Evolutionary conservation across 2,113 vertebrate species (phyloP).

Genomic region (Pseudolaguvia tuberculata): DNA sequence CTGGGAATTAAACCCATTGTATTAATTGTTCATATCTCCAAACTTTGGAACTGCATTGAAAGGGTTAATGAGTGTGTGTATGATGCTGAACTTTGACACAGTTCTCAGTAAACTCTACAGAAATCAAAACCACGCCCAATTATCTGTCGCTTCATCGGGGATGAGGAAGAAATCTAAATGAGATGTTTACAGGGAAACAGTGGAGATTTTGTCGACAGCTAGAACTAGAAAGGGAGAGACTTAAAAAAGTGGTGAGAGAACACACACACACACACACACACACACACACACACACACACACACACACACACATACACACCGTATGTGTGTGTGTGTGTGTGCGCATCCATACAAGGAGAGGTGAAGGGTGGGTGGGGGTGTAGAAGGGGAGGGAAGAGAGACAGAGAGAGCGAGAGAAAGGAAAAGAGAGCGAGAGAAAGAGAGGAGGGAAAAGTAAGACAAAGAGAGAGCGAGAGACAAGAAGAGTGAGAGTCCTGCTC

Average conservation of each 20-base stretch:
- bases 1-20: too few species aligned
- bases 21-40: too few species aligned
- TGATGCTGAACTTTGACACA: not conserved
- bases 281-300: too few species aligned
- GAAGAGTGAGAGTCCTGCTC: slow-evolving; percentile 49
- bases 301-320: too few species aligned
- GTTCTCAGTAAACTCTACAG: not conserved
- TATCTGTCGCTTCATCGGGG: not conserved
- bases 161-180: not conserved
- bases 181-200: slow-evolving; percentile 27
- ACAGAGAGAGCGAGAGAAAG: slow-evolving; percentile 42
- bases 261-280: not conserved
- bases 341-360: slow-evolving; percentile 71
- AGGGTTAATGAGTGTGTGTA: not conserved
- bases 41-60: not conserved
- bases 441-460: too few species aligned
- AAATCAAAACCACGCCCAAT: not conserved
- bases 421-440: slow-evolving; percentile 32
- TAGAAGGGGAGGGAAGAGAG: slow-evolving; percentile 56
- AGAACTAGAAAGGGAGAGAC: not conserved
- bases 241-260: slow-evolving; percentile 8
- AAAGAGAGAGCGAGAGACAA: slow-evolving; percentile 54
- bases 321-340: slow-evolving; percentile 52
- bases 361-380: slow-evolving; percentile 55
- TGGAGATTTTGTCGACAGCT: slow-evolving; percentile 15